These are phyloP conservation scores for Machimus rusticus DNA, from an alignment of 2,888 invertebrate genomes.

Conservation along the genomic window DNA sequence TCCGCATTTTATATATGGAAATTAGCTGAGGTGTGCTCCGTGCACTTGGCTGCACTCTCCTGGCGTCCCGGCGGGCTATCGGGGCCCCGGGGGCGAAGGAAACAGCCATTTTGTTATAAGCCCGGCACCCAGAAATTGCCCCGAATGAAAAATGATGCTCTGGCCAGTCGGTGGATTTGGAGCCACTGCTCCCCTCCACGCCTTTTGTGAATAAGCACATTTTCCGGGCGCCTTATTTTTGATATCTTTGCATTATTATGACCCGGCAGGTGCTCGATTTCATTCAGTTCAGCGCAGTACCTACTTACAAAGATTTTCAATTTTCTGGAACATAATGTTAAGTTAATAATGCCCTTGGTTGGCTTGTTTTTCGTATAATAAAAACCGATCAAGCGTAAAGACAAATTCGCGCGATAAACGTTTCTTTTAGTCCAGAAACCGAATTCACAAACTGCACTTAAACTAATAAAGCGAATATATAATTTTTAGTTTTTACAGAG, in stretches of 20 bases:
- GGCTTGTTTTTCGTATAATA: too few species aligned
- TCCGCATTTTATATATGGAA: constrained; percentile 13
- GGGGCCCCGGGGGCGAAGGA: background rate
- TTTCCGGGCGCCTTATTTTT: background rate
- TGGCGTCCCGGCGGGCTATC: background rate
- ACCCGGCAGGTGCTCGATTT: background rate
- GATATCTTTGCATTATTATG: background rate
- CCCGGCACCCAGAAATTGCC: background rate
- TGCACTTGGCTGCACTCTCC: background rate
- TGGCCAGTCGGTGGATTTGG: background rate
- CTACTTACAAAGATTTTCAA: too few species aligned
- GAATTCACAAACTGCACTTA: too few species aligned
- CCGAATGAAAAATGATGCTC: background rate
- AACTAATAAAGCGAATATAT: too few species aligned
- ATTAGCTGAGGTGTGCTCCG: constrained; percentile 13
- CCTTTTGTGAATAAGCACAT: background rate
- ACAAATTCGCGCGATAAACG: too few species aligned
- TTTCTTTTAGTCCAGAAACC: too few species aligned
- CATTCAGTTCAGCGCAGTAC: too few species aligned
- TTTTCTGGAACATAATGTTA: too few species aligned
- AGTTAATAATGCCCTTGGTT: too few species aligned
- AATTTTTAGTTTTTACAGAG: too few species aligned
- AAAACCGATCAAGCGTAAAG: too few species aligned
- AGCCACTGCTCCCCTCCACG: background rate
- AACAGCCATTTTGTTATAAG: background rate